Conservation (phyloP, 2,888 invertebrate species). For the Empis livida region DNA sequence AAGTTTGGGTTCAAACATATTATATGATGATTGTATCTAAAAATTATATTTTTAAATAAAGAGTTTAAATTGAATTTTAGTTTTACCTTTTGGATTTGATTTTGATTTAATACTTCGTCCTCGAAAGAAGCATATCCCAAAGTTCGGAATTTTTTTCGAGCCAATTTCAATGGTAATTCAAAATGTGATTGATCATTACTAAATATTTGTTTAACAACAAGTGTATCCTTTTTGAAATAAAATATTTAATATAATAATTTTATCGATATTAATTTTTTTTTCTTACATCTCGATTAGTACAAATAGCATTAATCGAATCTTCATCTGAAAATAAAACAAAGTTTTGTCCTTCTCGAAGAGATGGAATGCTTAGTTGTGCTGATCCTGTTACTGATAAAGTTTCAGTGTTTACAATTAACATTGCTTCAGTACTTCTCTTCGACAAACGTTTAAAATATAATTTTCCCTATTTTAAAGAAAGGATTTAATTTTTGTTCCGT, state of each 20-base stretch:
- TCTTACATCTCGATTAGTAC: slow-evolving; percentile 65
- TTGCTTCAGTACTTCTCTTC: slow-evolving; percentile 37
- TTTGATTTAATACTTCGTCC: slow-evolving; percentile 43
- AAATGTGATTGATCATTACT: slow-evolving; percentile 27
- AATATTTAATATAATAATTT: slow-evolving; percentile 4
- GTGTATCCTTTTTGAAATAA: slow-evolving; percentile 48
- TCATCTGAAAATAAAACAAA: slow-evolving; percentile 58
- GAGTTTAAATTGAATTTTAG: not conserved
- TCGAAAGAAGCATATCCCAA: slow-evolving; percentile 61
- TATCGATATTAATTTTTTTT: slow-evolving; percentile 4
- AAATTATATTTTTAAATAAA: slow-evolving; percentile 1
- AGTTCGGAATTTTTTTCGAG: slow-evolving; percentile 65
- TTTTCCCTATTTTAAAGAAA: slow-evolving; percentile 58
- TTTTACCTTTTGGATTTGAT: slow-evolving; percentile 30
- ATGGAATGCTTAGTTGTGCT: slow-evolving; percentile 26
- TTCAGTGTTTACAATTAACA: slow-evolving; percentile 36
- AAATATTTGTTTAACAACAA: slow-evolving; percentile 62
- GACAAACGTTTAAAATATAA: slow-evolving; percentile 60
- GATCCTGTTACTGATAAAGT: slow-evolving; percentile 38
- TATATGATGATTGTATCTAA: slow-evolving; percentile 40
- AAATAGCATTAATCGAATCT: slow-evolving; percentile 62
- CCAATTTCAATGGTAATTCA: slow-evolving; percentile 62
- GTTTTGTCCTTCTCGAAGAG: slow-evolving; percentile 31
- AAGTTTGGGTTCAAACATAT: slow-evolving; percentile 44
- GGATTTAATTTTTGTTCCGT: no score